phyloP scores from a whole-genome alignment of 1,140 invertebrate genomes.

The Pomacea maculata region DNA sequence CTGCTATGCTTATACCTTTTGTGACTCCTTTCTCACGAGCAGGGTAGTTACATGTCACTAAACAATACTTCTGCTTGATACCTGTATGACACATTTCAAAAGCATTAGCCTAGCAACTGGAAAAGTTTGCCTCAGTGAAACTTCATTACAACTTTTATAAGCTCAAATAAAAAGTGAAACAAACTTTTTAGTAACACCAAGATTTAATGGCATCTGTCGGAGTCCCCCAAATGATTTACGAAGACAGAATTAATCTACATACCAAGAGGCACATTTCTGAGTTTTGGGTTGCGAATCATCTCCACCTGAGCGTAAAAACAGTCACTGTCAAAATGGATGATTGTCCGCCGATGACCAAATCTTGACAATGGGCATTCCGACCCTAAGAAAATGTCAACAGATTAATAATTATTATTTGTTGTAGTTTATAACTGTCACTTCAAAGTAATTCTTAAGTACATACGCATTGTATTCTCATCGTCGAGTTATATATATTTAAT shows the following conservation, averaged over 20 bases:
- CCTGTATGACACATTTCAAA: slow-evolving; percentile 30
- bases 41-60: slow-evolving; percentile 55
- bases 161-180: not conserved
- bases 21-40: slow-evolving; percentile 48
- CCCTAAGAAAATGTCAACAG: not conserved
- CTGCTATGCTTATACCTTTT: slow-evolving; percentile 48
- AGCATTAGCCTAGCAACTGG: not conserved
- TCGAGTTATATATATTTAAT: too few species aligned
- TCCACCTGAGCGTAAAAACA: slow-evolving; percentile 61
- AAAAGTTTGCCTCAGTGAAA: not conserved
- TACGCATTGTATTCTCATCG: too few species aligned
- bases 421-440: too few species aligned
- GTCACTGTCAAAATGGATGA: slow-evolving; percentile 58
- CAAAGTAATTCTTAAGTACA: too few species aligned
- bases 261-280: slow-evolving; percentile 52
- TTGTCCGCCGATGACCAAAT: slow-evolving; percentile 31
- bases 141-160: not conserved
- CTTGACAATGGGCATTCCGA: not conserved
- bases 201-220: too few species aligned
- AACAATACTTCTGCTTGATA: slow-evolving; percentile 55
- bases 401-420: too few species aligned
- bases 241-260: not conserved
- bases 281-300: slow-evolving; percentile 53
- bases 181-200: too few species aligned
- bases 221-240: not conserved